Conservation (phyloP, 2,888 invertebrate species). For the Epicampocera succincta region DNA sequence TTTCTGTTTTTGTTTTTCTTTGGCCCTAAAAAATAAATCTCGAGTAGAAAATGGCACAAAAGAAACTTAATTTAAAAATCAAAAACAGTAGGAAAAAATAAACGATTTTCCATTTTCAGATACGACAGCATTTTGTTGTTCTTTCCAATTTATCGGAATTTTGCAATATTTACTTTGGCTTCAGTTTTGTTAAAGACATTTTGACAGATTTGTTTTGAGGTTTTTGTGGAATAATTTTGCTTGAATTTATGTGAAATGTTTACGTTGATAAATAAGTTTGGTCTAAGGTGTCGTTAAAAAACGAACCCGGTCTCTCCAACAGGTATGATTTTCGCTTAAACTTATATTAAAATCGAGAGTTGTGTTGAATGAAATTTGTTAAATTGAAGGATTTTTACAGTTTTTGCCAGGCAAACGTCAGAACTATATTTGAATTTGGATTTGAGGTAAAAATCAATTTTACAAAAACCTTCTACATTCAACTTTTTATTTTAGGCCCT, state of each 20-base stretch:
- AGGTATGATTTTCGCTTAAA: too few relatives aligned
- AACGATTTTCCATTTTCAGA: conserved; percentile 2
- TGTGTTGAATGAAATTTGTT: too few relatives aligned
- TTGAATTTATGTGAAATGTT: conserved; percentile 8
- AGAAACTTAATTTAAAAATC: conserved; percentile 53
- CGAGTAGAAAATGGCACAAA: conserved; percentile 20
- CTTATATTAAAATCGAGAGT: too few relatives aligned
- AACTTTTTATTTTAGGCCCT: too few relatives aligned
- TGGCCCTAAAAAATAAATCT: conserved; percentile 30
- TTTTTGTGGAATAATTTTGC: not conserved
- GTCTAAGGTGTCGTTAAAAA: too few relatives aligned
- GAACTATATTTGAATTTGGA: too few relatives aligned
- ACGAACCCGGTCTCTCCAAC: too few relatives aligned
- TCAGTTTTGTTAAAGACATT: conserved; percentile 46
- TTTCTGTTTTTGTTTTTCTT: too few relatives aligned
- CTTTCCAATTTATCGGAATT: conserved; percentile 7
- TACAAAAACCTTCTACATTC: too few relatives aligned
- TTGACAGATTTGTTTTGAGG: conserved; percentile 45
- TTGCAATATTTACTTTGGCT: conserved; percentile 15
- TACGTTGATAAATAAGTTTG: not conserved
- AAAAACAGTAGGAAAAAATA: conserved; percentile 28
- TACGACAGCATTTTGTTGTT: conserved; percentile 1
- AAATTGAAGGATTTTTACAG: too few relatives aligned
- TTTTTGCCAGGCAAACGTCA: too few relatives aligned
- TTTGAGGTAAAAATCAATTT: too few relatives aligned